phyloP scores from a whole-genome alignment of 2,888 invertebrate species.

The Latrodectus elegans region DNA sequence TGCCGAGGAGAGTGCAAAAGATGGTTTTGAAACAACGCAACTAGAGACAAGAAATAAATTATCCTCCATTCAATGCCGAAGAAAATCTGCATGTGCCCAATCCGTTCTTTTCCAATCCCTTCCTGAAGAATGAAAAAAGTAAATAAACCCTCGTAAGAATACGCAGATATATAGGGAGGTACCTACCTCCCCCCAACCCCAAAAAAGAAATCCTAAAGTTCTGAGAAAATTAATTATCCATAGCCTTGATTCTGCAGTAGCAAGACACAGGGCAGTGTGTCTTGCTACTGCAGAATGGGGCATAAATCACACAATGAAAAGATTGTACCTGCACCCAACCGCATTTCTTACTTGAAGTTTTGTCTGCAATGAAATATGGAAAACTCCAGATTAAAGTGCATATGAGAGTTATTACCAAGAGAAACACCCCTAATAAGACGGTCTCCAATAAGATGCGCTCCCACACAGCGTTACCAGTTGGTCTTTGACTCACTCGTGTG shows the following conservation, averaged over 20 bases:
- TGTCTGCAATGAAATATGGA: background rate
- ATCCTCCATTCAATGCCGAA: slow-evolving; percentile 11
- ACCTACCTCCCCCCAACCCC: background rate
- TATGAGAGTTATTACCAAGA: background rate
- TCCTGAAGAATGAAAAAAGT: background rate
- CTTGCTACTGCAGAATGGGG: too few relatives aligned
- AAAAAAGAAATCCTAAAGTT: background rate
- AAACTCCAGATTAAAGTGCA: background rate
- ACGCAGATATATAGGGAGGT: too few relatives aligned
- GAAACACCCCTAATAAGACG: background rate
- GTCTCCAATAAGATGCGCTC: too few relatives aligned
- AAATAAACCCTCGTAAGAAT: too few relatives aligned
- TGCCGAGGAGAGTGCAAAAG: too few relatives aligned
- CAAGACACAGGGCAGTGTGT: slow-evolving; percentile 5
- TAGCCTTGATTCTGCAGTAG: slow-evolving; percentile 11
- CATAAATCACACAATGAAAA: slow-evolving; percentile 39
- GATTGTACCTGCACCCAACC: background rate
- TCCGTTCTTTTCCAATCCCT: background rate
- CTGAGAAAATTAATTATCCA: slow-evolving; percentile 52
- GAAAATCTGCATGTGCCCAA: slow-evolving; percentile 15
- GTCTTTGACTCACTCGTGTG: too few relatives aligned
- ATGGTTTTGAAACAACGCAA: background rate
- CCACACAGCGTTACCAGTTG: too few relatives aligned
- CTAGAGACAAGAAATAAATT: slow-evolving; percentile 23
- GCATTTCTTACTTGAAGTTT: background rate